These are phyloP conservation scores for Nemurella pictetii DNA, from an alignment of 2,888 invertebrate species.

Conservation along the genomic window DNA sequence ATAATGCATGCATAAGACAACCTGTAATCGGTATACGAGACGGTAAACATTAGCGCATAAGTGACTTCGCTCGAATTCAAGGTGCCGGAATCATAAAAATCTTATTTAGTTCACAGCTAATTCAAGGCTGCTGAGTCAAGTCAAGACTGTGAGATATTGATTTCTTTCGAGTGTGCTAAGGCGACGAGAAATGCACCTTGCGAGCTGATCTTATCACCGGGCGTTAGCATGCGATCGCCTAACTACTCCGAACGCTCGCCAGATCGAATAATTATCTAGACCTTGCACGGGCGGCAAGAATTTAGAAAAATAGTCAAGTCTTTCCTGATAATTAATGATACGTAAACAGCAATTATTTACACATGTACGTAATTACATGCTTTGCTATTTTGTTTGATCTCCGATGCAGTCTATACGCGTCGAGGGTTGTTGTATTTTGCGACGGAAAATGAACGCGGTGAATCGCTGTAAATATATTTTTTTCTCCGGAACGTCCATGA, in stretches of 20 bases:
- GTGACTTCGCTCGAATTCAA: neutral
- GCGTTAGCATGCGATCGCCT: neutral
- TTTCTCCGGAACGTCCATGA: no score
- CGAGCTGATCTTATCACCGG: neutral
- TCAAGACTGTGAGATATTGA: neutral
- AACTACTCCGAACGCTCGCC: neutral
- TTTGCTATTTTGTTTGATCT: neutral
- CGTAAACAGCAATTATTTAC: neutral
- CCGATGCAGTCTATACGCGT: neutral
- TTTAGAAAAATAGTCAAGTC: neutral
- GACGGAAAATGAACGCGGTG: no score
- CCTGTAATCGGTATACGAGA: no score
- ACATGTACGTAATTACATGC: conserved; percentile 8
- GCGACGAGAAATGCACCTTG: neutral
- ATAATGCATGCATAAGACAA: no score
- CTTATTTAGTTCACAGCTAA: neutral
- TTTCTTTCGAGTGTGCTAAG: neutral
- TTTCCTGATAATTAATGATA: neutral
- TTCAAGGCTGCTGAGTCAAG: neutral
- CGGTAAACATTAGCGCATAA: no score
- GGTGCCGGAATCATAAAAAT: neutral
- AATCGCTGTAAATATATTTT: no score
- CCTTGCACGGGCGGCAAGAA: neutral
- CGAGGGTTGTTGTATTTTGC: no score
- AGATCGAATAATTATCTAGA: no score